phyloP scores from a whole-genome alignment of 2,888 invertebrate species.

The Trissolcus brochymenae region DNA sequence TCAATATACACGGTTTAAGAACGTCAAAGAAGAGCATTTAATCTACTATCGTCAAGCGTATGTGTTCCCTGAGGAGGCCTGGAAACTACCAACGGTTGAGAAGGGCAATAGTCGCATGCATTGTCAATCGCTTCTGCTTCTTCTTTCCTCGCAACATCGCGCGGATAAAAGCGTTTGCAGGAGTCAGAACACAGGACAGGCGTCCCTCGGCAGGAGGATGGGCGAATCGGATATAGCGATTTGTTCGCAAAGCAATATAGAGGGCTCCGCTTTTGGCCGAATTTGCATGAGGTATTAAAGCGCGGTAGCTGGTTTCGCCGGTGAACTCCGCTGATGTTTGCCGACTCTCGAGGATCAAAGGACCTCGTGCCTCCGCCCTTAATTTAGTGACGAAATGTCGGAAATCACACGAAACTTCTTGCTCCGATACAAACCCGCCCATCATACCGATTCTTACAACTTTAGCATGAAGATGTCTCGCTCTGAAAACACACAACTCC shows the following conservation, averaged over 20 bases:
- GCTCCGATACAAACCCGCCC: neutral
- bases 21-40: constrained; percentile 49
- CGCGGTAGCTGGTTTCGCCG: constrained; percentile 72
- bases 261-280: constrained; percentile 70
- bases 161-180: constrained; percentile 40
- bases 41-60: constrained; percentile 38
- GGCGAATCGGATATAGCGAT: constrained; percentile 73
- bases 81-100: constrained; percentile 13
- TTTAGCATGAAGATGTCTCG: constrained; percentile 54
- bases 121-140: constrained; percentile 41
- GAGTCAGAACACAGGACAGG: constrained; percentile 33
- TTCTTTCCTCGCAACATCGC: constrained; percentile 37
- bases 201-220: constrained; percentile 25
- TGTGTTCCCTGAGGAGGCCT: constrained; percentile 22
- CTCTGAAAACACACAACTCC: constrained; percentile 48
- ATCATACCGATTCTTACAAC: constrained; percentile 40
- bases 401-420: constrained; percentile 47
- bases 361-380: constrained; percentile 62
- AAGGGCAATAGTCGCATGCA: constrained; percentile 29
- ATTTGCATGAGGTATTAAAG: constrained; percentile 77
- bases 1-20: constrained; percentile 37
- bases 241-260: constrained; percentile 76
- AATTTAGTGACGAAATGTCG: constrained; percentile 24
- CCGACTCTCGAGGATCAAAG: constrained; percentile 76
- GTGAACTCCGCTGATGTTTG: constrained; percentile 73